Base-by-base conservation (phyloP, 2,888 invertebrate species). In the Drosophila kuntzei region DNA sequence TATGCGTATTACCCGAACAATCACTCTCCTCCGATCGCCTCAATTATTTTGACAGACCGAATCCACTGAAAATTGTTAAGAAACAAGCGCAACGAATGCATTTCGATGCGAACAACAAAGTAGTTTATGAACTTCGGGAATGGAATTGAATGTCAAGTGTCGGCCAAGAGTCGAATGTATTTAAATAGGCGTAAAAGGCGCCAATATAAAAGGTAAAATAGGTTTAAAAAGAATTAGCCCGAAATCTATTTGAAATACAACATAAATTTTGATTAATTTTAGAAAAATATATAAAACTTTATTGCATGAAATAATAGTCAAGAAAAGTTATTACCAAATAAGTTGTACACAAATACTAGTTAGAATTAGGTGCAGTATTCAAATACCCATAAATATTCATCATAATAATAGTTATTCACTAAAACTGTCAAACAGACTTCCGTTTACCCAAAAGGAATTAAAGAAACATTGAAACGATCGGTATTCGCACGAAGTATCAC, bases 21-120 rank as follows among this genome's bases (percentile, higher is more conserved):
- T 65, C 76, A 54, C 57, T 64, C 66, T 32, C 16, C 39, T 32
- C 39, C 18, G 58, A 44, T 57, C 32, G 50, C 27, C 61, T 76
- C 70, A 77, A 77, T 80, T 80, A 83, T 79, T 86, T 77, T 83
- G 84, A 86, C 84, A 84, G 81, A 69, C 65, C 62, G 60, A 43
- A 70, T 20, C 65, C 27, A 68, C 51, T 47, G 68, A 51, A 55
- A 71, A 71, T 72, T 58, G 41, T 53, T 58, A 46, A 49, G 60
- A 57, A 85, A 76, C 79, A 78, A 76, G 87, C 85, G 68, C 25
- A 76, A 4, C 87, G 60, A 85, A 85, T 81, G 71, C 74, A 73
- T 62, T 85, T 80, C 63, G 87, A 57, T 63, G 34, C 72, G 84
- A 49, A 3, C 44, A 37, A 46, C 46, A 36, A 12, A 57, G 6